Conservation (phyloP, 2,888 invertebrate genomes). For the Temnothorax ravouxi region DNA sequence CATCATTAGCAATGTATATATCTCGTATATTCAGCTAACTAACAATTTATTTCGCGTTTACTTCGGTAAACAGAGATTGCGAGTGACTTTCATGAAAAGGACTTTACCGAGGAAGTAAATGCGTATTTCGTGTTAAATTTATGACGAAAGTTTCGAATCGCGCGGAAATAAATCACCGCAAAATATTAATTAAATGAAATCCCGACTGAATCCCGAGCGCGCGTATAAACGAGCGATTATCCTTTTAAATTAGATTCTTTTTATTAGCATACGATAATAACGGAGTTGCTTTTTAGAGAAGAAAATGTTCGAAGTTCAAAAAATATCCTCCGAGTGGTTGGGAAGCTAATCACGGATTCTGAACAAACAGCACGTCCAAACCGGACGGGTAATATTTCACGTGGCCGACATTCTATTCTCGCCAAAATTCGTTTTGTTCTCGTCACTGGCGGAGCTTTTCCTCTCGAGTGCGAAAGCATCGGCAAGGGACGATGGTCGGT, state of each 20-base stretch:
- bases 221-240: background rate
- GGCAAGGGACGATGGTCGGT: conserved; percentile 32
- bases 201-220: background rate
- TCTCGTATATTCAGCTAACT: background rate
- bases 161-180: conserved; percentile 11
- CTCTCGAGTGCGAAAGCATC: conserved; percentile 40
- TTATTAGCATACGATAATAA: background rate
- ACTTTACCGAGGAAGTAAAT: conserved; percentile 1
- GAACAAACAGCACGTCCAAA: conserved; percentile 28
- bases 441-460: conserved; percentile 40
- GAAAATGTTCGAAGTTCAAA: conserved; percentile 6
- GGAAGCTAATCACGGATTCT: conserved; percentile 47
- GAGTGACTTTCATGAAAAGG: background rate
- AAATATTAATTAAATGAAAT: conserved; percentile 29
- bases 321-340: background rate
- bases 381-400: conserved; percentile 47
- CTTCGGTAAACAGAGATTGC: conserved; percentile 13
- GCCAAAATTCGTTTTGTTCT: conserved; percentile 66
- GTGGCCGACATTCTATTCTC: conserved; percentile 36
- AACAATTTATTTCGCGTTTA: conserved; percentile 37
- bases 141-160: conserved; percentile 1
- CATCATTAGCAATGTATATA: conserved; percentile 8
- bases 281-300: background rate
- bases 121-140: conserved; percentile 12
- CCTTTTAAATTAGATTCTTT: background rate